phyloP scores from a whole-genome alignment of 2,797 vertebrate species.

The Enteromius unitaeniatus region DNA sequence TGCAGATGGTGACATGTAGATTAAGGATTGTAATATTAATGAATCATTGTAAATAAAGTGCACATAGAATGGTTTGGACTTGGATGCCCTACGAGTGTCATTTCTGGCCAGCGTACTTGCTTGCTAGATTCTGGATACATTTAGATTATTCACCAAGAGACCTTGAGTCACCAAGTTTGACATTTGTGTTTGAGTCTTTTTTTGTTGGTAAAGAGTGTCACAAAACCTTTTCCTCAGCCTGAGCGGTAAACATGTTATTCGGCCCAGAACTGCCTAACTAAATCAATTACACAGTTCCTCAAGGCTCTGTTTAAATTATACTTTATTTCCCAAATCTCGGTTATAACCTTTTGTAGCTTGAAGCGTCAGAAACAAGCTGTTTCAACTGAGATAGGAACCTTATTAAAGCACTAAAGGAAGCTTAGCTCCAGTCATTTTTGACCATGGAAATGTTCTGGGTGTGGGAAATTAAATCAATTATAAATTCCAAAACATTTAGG shows the following conservation, averaged over 20 bases:
- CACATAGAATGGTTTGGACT: slow-evolving; percentile 77
- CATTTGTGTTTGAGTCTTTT: background rate
- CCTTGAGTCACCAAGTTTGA: slow-evolving; percentile 15
- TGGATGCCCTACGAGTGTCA: slow-evolving; percentile 67
- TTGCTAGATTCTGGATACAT: slow-evolving; percentile 16
- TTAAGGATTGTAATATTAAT: slow-evolving; percentile 83
- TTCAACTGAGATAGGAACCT: slow-evolving; percentile 48
- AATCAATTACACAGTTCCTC: slow-evolving; percentile 35
- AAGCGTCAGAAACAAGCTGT: slow-evolving; percentile 49
- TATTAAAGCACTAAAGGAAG: slow-evolving; percentile 15
- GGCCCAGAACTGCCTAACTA: slow-evolving; percentile 22
- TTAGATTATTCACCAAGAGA: slow-evolving; percentile 5
- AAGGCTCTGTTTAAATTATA: slow-evolving; percentile 40
- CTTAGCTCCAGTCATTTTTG: slow-evolving; percentile 37
- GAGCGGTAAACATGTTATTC: slow-evolving; percentile 16
- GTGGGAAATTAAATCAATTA: slow-evolving; percentile 46
- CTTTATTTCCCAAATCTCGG: slow-evolving; percentile 49
- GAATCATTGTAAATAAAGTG: slow-evolving; percentile 74
- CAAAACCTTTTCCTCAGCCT: slow-evolving; percentile 1
- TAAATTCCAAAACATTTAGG: slow-evolving; percentile 29
- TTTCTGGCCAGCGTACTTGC: slow-evolving; percentile 60
- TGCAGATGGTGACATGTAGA: slow-evolving; percentile 74
- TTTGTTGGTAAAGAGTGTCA: background rate
- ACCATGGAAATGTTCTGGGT: slow-evolving; percentile 36
- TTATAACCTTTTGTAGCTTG: slow-evolving; percentile 40